Percentiles rank a stretch among this genome's conserved stretches.
Conservation (phyloP, 1,140 invertebrate genomes). For the Drosophila novamexicana region DNA sequence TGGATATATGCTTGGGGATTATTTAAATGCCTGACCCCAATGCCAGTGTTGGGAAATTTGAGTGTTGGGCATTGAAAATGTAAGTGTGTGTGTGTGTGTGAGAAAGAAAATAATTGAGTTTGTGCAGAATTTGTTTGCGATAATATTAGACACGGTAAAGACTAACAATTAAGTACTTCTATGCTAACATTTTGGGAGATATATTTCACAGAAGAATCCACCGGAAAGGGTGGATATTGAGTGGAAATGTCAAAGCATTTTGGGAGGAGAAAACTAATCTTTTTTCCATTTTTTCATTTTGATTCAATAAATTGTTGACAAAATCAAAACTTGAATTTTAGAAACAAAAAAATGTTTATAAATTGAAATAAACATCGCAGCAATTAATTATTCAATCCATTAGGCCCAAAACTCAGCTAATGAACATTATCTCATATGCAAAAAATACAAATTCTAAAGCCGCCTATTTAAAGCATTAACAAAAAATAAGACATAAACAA, state of each 20-base stretch:
- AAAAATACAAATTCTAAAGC: conserved; percentile 7
- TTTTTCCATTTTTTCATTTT: neutral
- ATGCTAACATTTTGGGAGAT: no score
- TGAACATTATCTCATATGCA: conserved; percentile 9
- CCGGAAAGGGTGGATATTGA: no score
- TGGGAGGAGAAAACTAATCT: no score
- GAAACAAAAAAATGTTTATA: neutral
- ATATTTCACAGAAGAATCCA: no score
- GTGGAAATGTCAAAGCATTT: no score
- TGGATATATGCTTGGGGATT: conserved; percentile 8
- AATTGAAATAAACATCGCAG: neutral
- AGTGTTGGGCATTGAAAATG: neutral
- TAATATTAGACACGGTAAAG: neutral
- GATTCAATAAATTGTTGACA: neutral
- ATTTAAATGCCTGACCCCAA: conserved; percentile 40
- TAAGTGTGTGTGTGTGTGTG: neutral
- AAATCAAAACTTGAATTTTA: neutral
- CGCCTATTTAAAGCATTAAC: conserved; percentile 2
- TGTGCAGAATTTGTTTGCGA: neutral
- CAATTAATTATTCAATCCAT: no score
- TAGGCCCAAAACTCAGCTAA: conserved; percentile 3
- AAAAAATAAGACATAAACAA: neutral
- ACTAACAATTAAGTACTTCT: neutral
- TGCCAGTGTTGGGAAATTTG: conserved; percentile 12
- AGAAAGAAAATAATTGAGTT: neutral